These are phyloP conservation scores for Morphnarchus princeps DNA, from an alignment of 2,113 vertebrate species.

Conservation along the genomic window DNA sequence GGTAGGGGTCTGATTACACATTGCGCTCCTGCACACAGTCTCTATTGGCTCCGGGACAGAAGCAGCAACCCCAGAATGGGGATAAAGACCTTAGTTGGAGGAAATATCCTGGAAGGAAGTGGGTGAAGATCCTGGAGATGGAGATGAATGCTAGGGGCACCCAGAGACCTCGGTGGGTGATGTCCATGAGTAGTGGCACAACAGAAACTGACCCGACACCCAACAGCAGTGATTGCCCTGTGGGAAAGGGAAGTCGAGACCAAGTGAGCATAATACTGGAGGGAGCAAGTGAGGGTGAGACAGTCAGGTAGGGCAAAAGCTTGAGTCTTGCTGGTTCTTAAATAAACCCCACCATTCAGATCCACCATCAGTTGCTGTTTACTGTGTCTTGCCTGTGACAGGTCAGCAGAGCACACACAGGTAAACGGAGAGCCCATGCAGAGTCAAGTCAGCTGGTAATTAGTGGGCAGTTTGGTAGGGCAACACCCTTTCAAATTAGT, in stretches of 20 bases:
- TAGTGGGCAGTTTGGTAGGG: background rate
- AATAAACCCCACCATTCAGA: background rate
- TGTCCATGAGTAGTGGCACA: background rate
- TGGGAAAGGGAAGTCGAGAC: rapidly evolving
- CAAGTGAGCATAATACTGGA: rapidly evolving
- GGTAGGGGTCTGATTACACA: background rate
- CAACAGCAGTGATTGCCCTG: background rate
- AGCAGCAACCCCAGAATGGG: background rate
- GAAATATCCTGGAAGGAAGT: background rate
- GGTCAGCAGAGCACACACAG: background rate
- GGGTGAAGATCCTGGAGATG: background rate
- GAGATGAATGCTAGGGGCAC: background rate
- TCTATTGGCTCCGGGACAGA: background rate
- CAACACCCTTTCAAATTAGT: background rate
- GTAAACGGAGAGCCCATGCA: background rate
- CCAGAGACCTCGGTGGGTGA: background rate
- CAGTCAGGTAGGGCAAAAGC: background rate
- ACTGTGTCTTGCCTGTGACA: background rate
- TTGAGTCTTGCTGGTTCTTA: background rate
- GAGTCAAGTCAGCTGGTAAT: background rate
- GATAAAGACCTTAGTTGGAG: background rate
- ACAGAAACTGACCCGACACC: background rate
- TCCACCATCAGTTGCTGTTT: background rate
- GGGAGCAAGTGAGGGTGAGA: background rate
- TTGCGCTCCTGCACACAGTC: background rate